A percentile compares a stretch with the other conserved stretches of the same genome.
These are phyloP conservation scores for Agriopis aurantiaria DNA, from an alignment of 2,888 invertebrate genomes.

Conservation along the genomic window DNA sequence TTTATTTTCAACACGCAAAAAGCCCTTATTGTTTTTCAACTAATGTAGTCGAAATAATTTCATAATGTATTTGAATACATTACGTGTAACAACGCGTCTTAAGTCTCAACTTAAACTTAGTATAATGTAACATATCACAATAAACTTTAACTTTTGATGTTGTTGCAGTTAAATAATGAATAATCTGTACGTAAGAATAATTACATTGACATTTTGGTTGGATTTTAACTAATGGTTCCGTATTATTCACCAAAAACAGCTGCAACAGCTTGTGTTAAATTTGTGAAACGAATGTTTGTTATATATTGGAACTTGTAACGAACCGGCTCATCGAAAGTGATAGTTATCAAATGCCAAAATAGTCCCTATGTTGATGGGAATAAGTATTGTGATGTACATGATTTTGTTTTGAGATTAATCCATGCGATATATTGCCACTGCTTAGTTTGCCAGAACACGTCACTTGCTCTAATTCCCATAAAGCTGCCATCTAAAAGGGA, in stretches of 20 bases:
- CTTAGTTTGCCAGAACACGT: neutral
- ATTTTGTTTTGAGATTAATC: neutral
- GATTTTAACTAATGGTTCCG: neutral
- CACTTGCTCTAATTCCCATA: neutral
- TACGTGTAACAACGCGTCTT: neutral
- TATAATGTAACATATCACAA: slow-evolving; percentile 42
- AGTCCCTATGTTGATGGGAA: neutral
- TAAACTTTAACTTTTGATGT: slow-evolving; percentile 31
- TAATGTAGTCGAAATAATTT: neutral
- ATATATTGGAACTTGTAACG: slow-evolving; percentile 1
- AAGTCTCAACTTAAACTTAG: slow-evolving; percentile 26
- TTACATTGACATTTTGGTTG: neutral
- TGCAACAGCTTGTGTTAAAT: neutral
- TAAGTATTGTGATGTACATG: slow-evolving; percentile 7
- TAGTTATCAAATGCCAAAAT: slow-evolving; percentile 35
- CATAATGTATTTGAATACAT: slow-evolving; percentile 4
- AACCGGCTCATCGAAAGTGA: slow-evolving; percentile 25
- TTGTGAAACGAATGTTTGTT: neutral
- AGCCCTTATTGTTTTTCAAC: too few species aligned
- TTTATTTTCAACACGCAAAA: too few species aligned
- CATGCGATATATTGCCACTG: neutral
- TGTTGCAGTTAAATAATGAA: slow-evolving; percentile 29
- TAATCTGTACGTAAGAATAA: slow-evolving; percentile 12
- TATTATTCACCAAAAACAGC: neutral
- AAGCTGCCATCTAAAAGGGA: neutral